Conservation (phyloP, 2,113 vertebrate species). For the Leiothrix lutea region DNA sequence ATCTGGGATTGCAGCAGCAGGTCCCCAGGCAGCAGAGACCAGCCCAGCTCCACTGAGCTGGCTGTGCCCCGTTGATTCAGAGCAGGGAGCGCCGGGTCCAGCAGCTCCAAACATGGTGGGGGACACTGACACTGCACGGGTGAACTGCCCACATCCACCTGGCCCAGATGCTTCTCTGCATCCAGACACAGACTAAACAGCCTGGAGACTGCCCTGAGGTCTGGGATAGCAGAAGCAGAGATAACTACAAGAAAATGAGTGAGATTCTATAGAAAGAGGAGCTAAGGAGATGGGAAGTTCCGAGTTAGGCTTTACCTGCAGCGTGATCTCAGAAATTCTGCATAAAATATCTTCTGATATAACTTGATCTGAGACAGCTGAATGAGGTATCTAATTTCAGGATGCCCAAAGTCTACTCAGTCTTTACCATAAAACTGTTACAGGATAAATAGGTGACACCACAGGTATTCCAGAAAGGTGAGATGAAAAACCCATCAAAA, state of each 20-base stretch:
- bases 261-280: not conserved
- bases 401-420: not conserved
- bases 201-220: not conserved
- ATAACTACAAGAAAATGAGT: not conserved
- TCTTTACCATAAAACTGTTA: not conserved
- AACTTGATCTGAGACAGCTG: not conserved
- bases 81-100: rapidly evolving
- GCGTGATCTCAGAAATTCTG: not conserved
- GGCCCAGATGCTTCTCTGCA: not conserved
- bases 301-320: not conserved
- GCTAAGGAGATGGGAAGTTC: not conserved
- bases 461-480: not conserved
- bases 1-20: not conserved
- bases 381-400: not conserved
- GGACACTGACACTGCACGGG: not conserved
- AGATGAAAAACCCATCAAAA: not conserved
- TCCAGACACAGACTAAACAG: not conserved
- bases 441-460: not conserved
- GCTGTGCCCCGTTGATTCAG: rapidly evolving
- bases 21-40: not conserved
- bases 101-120: rapidly evolving
- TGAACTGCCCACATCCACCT: not conserved
- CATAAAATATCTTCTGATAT: not conserved
- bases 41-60: not conserved
- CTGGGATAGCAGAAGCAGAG: not conserved